A percentile compares a stretch with the other conserved stretches of the same genome.
Evolutionary conservation across 2,888 invertebrate species (phyloP).

Genomic region (Athalia cordata): DNA sequence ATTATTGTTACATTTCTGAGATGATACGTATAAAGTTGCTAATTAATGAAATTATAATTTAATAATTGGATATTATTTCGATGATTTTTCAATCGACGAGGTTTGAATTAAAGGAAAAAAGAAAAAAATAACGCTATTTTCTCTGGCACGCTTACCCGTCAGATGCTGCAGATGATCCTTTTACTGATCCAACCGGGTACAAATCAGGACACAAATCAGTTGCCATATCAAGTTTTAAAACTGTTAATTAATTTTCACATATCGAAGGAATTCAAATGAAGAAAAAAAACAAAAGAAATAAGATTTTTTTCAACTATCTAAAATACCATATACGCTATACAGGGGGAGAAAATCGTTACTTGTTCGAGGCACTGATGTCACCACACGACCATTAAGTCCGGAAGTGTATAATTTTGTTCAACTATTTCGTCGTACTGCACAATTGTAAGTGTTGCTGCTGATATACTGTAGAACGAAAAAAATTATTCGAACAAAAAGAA

Average conservation of each 20-base stretch:
- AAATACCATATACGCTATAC: background rate
- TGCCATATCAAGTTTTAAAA: conserved; percentile 60
- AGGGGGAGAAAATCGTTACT: conserved; percentile 15
- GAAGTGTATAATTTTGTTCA: conserved; percentile 8
- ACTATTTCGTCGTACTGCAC: too few relatives aligned
- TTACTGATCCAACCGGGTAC: conserved; percentile 65
- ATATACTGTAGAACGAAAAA: too few relatives aligned
- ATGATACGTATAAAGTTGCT: background rate
- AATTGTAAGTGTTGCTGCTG: too few relatives aligned
- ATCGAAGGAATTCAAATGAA: conserved; percentile 26
- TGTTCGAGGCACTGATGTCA: conserved; percentile 2
- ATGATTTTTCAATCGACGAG: background rate
- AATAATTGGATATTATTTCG: background rate
- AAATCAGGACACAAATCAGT: conserved; percentile 69
- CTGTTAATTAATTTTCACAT: conserved; percentile 28
- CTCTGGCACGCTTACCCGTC: conserved; percentile 60
- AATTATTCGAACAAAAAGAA: too few relatives aligned
- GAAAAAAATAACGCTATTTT: background rate
- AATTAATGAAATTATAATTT: background rate
- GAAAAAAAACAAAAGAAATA: background rate
- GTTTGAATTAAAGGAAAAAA: background rate
- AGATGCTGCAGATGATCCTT: conserved; percentile 62
- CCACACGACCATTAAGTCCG: conserved; percentile 18
- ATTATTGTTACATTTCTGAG: background rate
- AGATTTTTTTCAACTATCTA: background rate